Percentiles rank a stretch among this genome's conserved stretches.
These are phyloP conservation scores for Acanthurus leucopareius DNA, from an alignment of 2,797 vertebrate genomes.

Conservation along the genomic window DNA sequence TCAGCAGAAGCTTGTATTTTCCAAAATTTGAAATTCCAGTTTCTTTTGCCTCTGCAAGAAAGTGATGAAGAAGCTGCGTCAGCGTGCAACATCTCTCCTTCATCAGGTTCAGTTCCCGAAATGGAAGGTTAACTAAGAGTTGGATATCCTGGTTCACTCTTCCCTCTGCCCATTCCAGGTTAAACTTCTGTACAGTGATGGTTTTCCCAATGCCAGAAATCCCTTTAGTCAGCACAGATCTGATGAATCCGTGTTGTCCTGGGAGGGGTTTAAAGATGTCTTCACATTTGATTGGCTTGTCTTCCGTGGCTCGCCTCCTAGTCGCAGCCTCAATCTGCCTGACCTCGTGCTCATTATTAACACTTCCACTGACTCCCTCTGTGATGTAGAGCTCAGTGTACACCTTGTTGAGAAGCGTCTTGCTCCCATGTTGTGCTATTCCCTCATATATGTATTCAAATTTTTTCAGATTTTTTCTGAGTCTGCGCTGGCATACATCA, in stretches of 20 bases:
- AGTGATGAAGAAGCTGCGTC: constrained; percentile 36
- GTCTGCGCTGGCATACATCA: constrained; percentile 53
- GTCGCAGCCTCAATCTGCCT: constrained; percentile 38
- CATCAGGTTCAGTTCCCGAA: constrained; percentile 57
- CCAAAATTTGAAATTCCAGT: constrained; percentile 25
- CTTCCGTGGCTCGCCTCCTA: constrained; percentile 18
- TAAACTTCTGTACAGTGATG: constrained; percentile 39
- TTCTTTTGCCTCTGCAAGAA: constrained; percentile 33
- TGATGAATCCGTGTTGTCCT: constrained; percentile 13
- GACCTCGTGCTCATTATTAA: constrained; percentile 47
- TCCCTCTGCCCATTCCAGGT: constrained; percentile 44
- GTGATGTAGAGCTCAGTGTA: constrained; percentile 55
- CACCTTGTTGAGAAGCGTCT: constrained; percentile 42
- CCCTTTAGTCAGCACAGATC: constrained; percentile 37
- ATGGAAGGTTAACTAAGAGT: constrained; percentile 36
- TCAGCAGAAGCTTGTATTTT: constrained; percentile 40
- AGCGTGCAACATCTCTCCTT: constrained; percentile 6
- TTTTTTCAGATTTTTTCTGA: constrained; percentile 41
- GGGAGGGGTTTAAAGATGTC: constrained; percentile 44
- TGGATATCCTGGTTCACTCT: constrained; percentile 46
- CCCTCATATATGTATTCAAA: constrained; percentile 55
- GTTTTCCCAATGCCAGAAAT: constrained; percentile 55
- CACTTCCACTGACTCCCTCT: constrained; percentile 21
- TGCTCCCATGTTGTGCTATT: constrained; percentile 8
- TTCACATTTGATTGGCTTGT: constrained; percentile 41